A percentile compares a stretch with the other conserved stretches of the same genome.
These are phyloP conservation scores for Thyatira batis DNA, from an alignment of 2,888 invertebrate species.

Conservation along the genomic window DNA sequence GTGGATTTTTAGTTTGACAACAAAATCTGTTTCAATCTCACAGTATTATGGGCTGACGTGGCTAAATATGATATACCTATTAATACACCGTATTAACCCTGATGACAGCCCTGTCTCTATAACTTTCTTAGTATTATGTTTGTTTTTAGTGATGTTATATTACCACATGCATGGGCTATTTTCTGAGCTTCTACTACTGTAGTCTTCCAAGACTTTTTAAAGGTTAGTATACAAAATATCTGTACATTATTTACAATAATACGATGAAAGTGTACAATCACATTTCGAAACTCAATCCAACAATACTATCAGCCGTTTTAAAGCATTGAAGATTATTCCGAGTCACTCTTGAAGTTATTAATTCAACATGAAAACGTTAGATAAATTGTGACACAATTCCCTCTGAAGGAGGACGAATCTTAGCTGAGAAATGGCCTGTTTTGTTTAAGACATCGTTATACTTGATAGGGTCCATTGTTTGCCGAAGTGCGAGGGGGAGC, in stretches of 20 bases:
- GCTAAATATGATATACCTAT: no score
- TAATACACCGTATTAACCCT: no score
- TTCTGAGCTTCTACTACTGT: no score
- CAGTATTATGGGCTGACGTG: no score
- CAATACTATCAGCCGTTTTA: conserved; percentile 34
- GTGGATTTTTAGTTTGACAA: no score
- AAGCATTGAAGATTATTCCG: conserved; percentile 46
- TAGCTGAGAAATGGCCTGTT: conserved; percentile 63
- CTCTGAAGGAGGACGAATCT: conserved; percentile 40
- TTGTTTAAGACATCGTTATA: conserved; percentile 75
- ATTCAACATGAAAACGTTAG: conserved; percentile 50
- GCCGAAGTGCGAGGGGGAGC: conserved; percentile 58
- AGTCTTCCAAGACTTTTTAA: no score
- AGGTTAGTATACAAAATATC: no score
- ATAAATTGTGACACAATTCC: conserved; percentile 55
- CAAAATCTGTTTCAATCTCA: no score
- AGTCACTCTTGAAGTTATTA: conserved; percentile 55
- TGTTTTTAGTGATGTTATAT: no score
- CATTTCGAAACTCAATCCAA: conserved; percentile 34
- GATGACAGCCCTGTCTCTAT: no score
- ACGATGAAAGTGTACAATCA: conserved; percentile 7
- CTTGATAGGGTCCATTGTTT: conserved; percentile 76
- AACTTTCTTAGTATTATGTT: no score
- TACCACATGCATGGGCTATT: no score
- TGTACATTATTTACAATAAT: neutral